Evolutionary conservation across 2,113 vertebrate genomes (phyloP).

Genomic region (Brevimyrus niger): DNA sequence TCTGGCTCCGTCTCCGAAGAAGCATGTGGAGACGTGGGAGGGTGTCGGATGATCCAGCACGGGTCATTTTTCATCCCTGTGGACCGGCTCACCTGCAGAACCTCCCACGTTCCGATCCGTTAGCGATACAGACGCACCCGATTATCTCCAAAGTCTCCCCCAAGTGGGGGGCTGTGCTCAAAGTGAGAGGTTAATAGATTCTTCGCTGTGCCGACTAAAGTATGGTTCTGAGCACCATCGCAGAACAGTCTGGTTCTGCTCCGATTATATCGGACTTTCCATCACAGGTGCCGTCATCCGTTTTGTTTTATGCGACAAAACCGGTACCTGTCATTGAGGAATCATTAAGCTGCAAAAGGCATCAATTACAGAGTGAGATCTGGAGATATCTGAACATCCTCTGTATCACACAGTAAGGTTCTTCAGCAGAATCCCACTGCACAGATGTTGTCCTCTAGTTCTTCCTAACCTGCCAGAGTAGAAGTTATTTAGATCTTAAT

Average conservation of each 20-base stretch:
- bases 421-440: not conserved
- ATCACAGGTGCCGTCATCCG: not conserved
- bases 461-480: not conserved
- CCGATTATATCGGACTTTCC: not conserved
- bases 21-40: constrained; percentile 6
- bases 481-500: not conserved
- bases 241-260: not conserved
- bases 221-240: not conserved
- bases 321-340: not conserved
- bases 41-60: not conserved
- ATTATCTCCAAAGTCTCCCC: not conserved
- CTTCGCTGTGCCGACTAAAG: not conserved
- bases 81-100: constrained; percentile 10
- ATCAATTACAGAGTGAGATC: not conserved
- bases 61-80: constrained; percentile 4
- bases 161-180: not conserved
- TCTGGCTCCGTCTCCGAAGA: not conserved
- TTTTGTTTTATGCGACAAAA: not conserved
- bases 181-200: not conserved
- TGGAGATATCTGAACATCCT: not conserved
- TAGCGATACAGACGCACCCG: not conserved
- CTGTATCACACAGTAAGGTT: too few relatives aligned
- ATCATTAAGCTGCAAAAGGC: not conserved
- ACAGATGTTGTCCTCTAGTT: not conserved
- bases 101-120: not conserved